Conservation (phyloP, 2,888 invertebrate genomes). For the Horisme vitalbata region DNA sequence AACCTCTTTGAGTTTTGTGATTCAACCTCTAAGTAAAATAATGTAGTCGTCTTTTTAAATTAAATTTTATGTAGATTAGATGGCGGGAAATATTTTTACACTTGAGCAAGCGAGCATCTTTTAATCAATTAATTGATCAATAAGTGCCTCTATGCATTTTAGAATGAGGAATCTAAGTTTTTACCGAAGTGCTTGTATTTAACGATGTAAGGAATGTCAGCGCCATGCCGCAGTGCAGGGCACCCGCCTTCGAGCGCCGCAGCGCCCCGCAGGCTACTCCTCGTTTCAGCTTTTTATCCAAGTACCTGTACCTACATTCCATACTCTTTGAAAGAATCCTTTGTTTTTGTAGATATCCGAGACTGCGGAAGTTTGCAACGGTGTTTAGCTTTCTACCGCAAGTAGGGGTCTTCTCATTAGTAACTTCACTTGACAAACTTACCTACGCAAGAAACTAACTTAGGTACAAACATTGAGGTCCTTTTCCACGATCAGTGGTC, state of each 20-base stretch:
- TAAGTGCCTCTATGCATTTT: conserved; percentile 11
- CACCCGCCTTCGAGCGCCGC: conserved; percentile 46
- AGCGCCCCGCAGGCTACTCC: conserved; percentile 52
- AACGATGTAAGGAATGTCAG: conserved; percentile 16
- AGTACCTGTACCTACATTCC: conserved; percentile 36
- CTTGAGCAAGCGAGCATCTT: background rate
- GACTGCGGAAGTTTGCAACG: conserved; percentile 17
- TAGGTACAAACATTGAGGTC: too few species aligned
- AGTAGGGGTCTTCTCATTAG: conserved; percentile 4
- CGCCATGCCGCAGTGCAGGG: conserved; percentile 27
- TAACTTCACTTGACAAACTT: background rate
- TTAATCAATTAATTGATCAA: conserved; percentile 4
- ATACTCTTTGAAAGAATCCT: conserved; percentile 41
- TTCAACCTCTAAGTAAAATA: too few species aligned
- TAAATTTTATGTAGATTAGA: too few species aligned
- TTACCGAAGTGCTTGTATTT: background rate
- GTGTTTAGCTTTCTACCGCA: conserved; percentile 6
- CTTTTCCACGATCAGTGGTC: too few species aligned
- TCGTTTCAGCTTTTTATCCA: conserved; percentile 37
- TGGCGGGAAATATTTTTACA: conserved; percentile 5
- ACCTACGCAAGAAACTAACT: too few species aligned
- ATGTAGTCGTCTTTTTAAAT: too few species aligned
- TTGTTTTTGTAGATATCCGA: conserved; percentile 41
- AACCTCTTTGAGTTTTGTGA: too few species aligned
- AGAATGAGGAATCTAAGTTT: conserved; percentile 3